Conservation (phyloP, 2,113 vertebrate species). For the Malurus melanocephalus region DNA sequence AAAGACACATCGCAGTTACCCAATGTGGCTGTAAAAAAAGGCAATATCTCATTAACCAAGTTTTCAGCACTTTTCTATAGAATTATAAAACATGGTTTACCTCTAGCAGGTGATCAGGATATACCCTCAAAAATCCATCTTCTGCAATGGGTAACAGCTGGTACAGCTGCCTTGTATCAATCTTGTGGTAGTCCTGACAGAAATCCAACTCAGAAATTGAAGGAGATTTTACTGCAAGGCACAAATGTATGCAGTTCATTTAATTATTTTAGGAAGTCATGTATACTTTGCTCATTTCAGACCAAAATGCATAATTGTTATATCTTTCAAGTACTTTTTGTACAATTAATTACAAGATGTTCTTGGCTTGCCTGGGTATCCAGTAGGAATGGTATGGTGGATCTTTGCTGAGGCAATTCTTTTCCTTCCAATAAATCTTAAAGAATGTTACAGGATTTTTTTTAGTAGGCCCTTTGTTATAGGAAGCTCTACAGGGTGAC, state of each 20-base stretch:
- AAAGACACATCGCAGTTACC: not conserved
- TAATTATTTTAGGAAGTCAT: not conserved
- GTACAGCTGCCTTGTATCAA: not conserved
- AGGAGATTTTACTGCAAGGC: not conserved
- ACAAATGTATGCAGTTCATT: not conserved
- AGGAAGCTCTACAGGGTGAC: not conserved
- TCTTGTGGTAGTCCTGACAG: not conserved
- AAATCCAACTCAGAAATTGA: not conserved
- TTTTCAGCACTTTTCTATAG: not conserved
- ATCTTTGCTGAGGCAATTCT: constrained; percentile 4
- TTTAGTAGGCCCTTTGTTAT: not conserved
- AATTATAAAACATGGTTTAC: not conserved
- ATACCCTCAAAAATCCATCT: not conserved
- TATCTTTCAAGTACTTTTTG: constrained; percentile 3
- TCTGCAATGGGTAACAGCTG: not conserved
- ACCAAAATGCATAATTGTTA: not conserved
- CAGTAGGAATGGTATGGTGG: not conserved
- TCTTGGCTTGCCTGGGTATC: not conserved
- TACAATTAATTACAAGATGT: constrained; percentile 4
- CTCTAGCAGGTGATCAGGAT: not conserved
- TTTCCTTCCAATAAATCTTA: constrained; percentile 6
- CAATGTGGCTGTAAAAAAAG: not conserved
- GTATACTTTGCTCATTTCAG: not conserved
- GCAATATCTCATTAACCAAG: not conserved
- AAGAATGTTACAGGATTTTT: not conserved